phyloP scores from a whole-genome alignment of 2,113 vertebrate species.

The Elaphurus davidianus region DNA sequence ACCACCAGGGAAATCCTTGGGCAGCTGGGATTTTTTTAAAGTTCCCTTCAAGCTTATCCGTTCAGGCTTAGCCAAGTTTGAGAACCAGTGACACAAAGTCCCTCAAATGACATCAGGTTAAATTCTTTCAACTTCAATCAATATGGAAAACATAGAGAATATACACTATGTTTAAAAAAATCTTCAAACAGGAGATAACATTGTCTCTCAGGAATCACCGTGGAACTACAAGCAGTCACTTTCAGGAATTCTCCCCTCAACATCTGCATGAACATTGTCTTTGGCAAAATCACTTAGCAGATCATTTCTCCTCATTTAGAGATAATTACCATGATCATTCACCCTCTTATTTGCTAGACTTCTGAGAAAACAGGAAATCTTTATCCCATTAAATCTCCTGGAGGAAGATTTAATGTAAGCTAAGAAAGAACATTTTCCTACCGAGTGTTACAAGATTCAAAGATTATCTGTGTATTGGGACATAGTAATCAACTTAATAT shows the following conservation, averaged over 20 bases:
- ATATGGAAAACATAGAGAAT: not conserved
- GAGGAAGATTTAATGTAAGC: not conserved
- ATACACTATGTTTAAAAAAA: not conserved
- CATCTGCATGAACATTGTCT: not conserved
- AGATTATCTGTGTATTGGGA: not conserved
- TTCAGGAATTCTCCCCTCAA: not conserved
- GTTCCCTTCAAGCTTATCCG: not conserved
- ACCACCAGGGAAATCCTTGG: not conserved
- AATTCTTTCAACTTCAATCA: not conserved
- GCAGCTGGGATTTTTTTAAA: not conserved
- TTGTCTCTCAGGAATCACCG: not conserved
- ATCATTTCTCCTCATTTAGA: not conserved
- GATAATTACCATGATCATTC: not conserved
- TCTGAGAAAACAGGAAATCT: not conserved
- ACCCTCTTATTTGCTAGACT: not conserved
- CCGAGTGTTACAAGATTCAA: not conserved
- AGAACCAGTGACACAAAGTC: not conserved
- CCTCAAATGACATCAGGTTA: not conserved
- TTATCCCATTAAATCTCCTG: not conserved
- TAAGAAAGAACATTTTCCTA: not conserved
- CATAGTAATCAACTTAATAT: not conserved
- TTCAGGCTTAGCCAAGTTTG: not conserved
- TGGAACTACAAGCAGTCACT: not conserved
- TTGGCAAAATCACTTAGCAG: not conserved
- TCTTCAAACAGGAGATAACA: not conserved